Evolutionary conservation across 2,888 invertebrate species (phyloP), one percentile per base, ranked within the genome.

Genomic region (Euplagia quadripunctaria): DNA sequence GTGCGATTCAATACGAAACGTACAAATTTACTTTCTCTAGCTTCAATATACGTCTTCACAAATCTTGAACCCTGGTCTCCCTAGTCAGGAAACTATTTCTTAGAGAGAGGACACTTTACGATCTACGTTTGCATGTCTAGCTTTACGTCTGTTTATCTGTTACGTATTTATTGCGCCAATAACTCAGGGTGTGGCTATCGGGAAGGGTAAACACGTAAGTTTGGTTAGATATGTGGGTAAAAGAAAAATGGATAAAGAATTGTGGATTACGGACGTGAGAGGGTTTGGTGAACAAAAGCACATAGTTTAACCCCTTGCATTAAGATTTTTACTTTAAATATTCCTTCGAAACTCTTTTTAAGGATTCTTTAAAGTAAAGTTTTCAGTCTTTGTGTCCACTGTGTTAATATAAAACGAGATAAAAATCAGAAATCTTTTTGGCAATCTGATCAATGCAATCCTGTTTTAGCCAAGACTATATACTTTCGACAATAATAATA

Each of bases 121-220:
- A 85, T 82, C 75, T 55, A 82, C 82, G 89, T 91, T 90, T 90
- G 89, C 90, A 89, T 90, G 87, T 85, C 86, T 83, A 80, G 79
- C 67, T 74, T 69, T 73, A 73, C 77, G 81, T 80, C 80, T 91
- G 88, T 91, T 90, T 92, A 90, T 91, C 91, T 85, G 79, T 78
- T 84, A 81, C 80, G 83, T 89, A 91, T 91, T 92, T 92, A 92
- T 91, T 87, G 86, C 85, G 64, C 83, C 90, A 89, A 92, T 92
- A 92, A 91, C 86, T 88, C 79, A 80, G 82, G 80, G 81, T 74
- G 72, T 70, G 77, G 73, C 80, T 78, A 84, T 82, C 79, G 79
- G 81, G 76, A 77, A 73, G 80, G 82, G 84, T 79, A 82, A 77
- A 84, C 80, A 84, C 80, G 79, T 77, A 78, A 71, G 77, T 77